Percentiles rank a stretch among this genome's conserved stretches.
phyloP scores from a whole-genome alignment of 2,888 invertebrate species.

The Tromatobia lineatoria region DNA sequence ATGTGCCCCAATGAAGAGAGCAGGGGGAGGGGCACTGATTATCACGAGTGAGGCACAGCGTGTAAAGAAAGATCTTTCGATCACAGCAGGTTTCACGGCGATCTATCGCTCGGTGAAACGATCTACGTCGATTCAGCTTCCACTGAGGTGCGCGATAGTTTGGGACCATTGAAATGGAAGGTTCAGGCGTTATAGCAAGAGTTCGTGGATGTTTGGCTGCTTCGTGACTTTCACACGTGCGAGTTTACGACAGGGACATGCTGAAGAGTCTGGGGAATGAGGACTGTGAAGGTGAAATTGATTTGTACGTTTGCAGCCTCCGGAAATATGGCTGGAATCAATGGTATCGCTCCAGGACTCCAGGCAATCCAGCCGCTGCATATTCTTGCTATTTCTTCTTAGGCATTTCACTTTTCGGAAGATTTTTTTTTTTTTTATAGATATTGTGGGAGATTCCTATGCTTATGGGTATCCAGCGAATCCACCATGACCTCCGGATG shows the following conservation, averaged over 20 bases:
- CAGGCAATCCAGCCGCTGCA: neutral
- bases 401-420: slow-evolving; percentile 8
- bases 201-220: neutral
- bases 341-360: slow-evolving; percentile 16
- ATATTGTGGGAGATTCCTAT: slow-evolving; percentile 13
- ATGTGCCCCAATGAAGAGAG: neutral
- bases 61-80: neutral
- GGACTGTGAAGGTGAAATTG: neutral
- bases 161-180: neutral
- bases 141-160: neutral
- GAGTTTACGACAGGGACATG: slow-evolving; percentile 4
- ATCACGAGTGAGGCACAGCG: slow-evolving; percentile 24
- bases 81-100: slow-evolving; percentile 32
- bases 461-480: slow-evolving; percentile 79
- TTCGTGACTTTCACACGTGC: slow-evolving; percentile 56
- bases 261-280: neutral
- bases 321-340: neutral
- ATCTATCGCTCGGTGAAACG: neutral
- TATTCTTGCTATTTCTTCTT: slow-evolving; percentile 3
- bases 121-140: slow-evolving; percentile 6
- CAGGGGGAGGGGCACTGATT: neutral
- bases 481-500: slow-evolving; percentile 70
- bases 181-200: slow-evolving; percentile 7
- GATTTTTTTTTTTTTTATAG: slow-evolving; percentile 15
- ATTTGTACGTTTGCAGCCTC: too few species aligned